These are phyloP conservation scores for Delphinapterus leucas DNA, from an alignment of 2,113 vertebrate genomes.

Conservation along the genomic window DNA sequence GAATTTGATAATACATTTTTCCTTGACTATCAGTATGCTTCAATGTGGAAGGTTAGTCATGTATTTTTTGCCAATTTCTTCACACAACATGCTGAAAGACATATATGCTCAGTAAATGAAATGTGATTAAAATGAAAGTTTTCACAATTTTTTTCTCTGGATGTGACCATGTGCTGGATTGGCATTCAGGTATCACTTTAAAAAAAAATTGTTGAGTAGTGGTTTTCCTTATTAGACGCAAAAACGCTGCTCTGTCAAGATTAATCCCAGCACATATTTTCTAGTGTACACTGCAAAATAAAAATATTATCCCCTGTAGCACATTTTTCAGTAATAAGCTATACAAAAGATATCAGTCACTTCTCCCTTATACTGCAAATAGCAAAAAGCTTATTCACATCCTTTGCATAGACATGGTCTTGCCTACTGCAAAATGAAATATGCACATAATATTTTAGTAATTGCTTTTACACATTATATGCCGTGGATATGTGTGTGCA, in stretches of 20 bases:
- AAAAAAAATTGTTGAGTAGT: not conserved
- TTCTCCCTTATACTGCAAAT: not conserved
- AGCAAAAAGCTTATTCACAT: not conserved
- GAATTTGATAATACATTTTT: not conserved
- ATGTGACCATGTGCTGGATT: not conserved
- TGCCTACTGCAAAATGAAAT: not conserved
- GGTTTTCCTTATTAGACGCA: slow-evolving; percentile 18
- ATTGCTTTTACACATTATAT: not conserved
- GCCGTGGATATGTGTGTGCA: not conserved
- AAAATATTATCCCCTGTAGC: not conserved
- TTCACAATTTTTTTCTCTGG: not conserved
- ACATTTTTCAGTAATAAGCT: slow-evolving; percentile 42
- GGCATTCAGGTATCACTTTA: not conserved
- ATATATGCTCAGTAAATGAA: not conserved
- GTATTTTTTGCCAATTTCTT: not conserved
- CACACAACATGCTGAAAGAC: not conserved
- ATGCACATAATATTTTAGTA: not conserved
- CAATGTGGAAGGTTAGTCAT: not conserved
- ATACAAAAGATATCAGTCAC: not conserved
- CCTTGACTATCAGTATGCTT: not conserved
- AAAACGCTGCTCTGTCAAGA: slow-evolving; percentile 28
- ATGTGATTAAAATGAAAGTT: not conserved
- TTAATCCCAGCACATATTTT: not conserved
- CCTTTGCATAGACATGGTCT: not conserved
- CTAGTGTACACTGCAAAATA: not conserved